phyloP scores from a whole-genome alignment of 1,140 invertebrate species.

The Chrysopa pallens region DNA sequence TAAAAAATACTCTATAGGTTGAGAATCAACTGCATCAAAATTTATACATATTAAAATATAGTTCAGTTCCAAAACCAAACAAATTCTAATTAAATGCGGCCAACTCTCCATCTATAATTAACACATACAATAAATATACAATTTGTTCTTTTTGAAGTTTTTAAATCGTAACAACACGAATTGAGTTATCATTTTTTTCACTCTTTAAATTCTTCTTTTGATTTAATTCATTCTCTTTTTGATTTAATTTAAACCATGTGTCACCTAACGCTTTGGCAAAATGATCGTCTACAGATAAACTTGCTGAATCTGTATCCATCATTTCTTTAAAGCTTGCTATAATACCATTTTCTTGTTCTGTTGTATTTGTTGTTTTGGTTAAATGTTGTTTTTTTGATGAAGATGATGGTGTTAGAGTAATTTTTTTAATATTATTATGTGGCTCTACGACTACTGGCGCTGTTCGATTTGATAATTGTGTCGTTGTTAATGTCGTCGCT shows the following conservation, averaged over 20 bases:
- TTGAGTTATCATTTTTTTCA: not conserved
- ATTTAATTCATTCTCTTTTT: conserved; percentile 14
- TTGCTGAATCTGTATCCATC: conserved; percentile 27
- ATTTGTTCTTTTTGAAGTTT: too few relatives aligned
- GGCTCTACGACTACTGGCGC: conserved; percentile 9
- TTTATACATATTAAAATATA: too few relatives aligned
- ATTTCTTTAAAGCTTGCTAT: conserved; percentile 11
- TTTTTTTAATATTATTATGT: conserved; percentile 10
- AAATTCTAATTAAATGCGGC: too few relatives aligned
- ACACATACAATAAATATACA: too few relatives aligned
- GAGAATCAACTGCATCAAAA: too few relatives aligned
- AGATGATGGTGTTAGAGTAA: conserved; percentile 19
- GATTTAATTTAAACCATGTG: conserved; percentile 68
- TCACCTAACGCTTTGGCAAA: conserved; percentile 91
- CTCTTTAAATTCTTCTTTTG: conserved; percentile 8
- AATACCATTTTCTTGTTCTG: conserved; percentile 1
- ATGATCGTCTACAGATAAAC: conserved; percentile 73
- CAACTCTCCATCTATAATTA: too few relatives aligned
- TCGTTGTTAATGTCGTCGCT: conserved; percentile 27
- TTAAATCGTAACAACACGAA: too few relatives aligned
- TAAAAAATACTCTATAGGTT: too few relatives aligned
- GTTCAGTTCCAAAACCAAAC: too few relatives aligned
- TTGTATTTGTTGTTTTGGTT: not conserved
- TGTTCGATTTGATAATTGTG: conserved; percentile 22
- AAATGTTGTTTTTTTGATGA: conserved; percentile 6